Base-by-base conservation (phyloP, 1,140 invertebrate species). In the Subanguina moxae region DNA sequence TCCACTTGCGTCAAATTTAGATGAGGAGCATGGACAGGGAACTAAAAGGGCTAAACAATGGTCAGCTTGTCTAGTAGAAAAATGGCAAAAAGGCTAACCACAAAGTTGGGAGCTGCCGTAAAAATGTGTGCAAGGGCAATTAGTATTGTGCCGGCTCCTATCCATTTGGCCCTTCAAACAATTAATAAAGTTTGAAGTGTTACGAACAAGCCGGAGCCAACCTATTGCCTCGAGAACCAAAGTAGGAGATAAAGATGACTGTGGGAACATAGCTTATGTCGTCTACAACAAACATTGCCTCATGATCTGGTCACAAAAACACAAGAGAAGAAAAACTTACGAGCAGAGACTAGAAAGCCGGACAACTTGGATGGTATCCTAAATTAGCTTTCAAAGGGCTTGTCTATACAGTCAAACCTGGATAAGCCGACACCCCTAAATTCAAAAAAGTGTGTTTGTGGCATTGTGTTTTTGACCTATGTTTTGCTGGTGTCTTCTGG, bases 251-350 rank as follows among this genome's bases (percentile, higher is more conserved):
- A 42, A 82, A 82, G 0, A 83, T 65, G 17, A 82, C 81, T 27
- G 80, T 82, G 15, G 80, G 82, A 45, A 82, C 76, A 62, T 82
- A 82, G 3, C 75, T 71, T 28, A 82, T 76, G 57, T 82, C 80
- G 64, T 83, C 81, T 71, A n/a, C 43, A 70, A 59, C 15, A 46
- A 23, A 66, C n/a, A 52, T 15, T 21, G 17, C 48, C 48, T 52
- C 15, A 52, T 38, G 32, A 38, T 38, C 11, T 38, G 32, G n/a
- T n/a, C n/a, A n/a, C n/a, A n/a, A n/a, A n/a, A n/a, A n/a, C n/a
- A n/a, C 11, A 38, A 38, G 32, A 11, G 38, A 0, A 5, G 8
- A 23, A 63, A 45, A 27, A 25, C 57, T 74, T 23, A 71, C 69
- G 69, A 7, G 81, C 81, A 46, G 61, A 67, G 48, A 83, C 69